Base-by-base conservation (phyloP, 2,113 vertebrate species). In the Perca fluviatilis region DNA sequence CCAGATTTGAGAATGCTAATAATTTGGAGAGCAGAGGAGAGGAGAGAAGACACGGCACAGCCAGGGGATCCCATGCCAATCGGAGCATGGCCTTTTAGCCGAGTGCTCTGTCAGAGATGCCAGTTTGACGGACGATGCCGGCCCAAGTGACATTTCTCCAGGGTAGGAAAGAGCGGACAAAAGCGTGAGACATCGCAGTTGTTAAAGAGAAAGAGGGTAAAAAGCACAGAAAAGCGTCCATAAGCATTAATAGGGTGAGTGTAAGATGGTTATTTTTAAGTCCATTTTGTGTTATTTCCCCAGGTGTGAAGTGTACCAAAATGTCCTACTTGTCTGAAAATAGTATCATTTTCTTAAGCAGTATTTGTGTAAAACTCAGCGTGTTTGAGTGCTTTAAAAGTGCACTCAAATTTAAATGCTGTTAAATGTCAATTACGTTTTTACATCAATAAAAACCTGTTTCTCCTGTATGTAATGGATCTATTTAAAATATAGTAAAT, bases 31-130 rank as follows among this genome's bases (percentile, higher is more conserved):
- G 30, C 27, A 80, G 64, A 57, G 25, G 54, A 77, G 36, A 74
- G 40, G 19, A 70, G 67, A 50, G 43, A 46, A 79, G 23, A 89
- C 86, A 89, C 69, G 63, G 77, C 86, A 89, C 71, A 93, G 92
- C 86, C 86, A 83, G 86, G 90, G 91, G 86, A 92, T 91, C 78
- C 89, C 74, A 88, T 89, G 93, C 86, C 93, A 94, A 94, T 93
- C 90, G 81, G 90, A 94, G 90, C 93, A 91, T 90, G 92, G 92
- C 91, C 92, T 94, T 94, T 95, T 92, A 94, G 91, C 75, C 79
- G 13, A 70, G 77, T 64, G 71, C 88, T 82, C 91, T 86, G 93
- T 93, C 93, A 92, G 83, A 91, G 87, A 91, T 86, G 95, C 86
- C 94, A 93, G 92, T 91, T 94, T 95, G 95, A 95, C 86, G 85